phyloP scores from a whole-genome alignment of 2,888 invertebrate species.

The Capitulum mitella region DNA sequence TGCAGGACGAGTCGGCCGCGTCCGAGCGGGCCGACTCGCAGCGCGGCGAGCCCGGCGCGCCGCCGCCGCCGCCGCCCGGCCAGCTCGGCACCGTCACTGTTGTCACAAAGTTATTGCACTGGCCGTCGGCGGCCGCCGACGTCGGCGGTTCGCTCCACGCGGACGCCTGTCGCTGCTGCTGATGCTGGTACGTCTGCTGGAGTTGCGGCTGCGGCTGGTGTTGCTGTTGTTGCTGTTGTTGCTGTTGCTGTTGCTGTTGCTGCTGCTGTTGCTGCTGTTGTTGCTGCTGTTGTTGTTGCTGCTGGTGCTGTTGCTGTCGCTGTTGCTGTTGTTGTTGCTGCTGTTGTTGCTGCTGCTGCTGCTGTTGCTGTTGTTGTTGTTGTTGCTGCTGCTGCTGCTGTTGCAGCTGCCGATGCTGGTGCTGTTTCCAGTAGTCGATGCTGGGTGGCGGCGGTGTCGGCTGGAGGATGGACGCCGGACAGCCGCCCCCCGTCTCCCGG shows the following conservation, averaged over 20 bases:
- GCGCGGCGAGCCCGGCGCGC: slow-evolving; percentile 39
- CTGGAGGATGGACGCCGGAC: background rate
- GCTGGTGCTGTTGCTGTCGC: slow-evolving; percentile 28
- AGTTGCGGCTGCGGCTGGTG: slow-evolving; percentile 27
- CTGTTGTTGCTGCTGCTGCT: slow-evolving; percentile 26
- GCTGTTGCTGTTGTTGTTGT: slow-evolving; percentile 27
- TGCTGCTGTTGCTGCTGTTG: slow-evolving; percentile 29
- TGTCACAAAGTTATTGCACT: slow-evolving; percentile 7
- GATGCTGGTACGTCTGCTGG: background rate
- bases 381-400: slow-evolving; percentile 26
- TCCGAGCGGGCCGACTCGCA: slow-evolving; percentile 55
- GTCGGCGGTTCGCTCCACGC: slow-evolving; percentile 22
- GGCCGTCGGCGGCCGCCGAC: background rate
- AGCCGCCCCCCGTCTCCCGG: background rate
- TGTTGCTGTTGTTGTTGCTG: slow-evolving; percentile 30
- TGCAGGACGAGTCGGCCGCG: slow-evolving; percentile 53
- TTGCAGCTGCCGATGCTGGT: slow-evolving; percentile 25
- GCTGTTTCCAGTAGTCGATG: slow-evolving; percentile 19
- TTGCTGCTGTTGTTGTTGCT: slow-evolving; percentile 32
- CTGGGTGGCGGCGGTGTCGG: background rate
- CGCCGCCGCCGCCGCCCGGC: background rate
- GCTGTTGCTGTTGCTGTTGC: slow-evolving; percentile 29
- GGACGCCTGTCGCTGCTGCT: slow-evolving; percentile 25
- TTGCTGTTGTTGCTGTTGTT: slow-evolving; percentile 30
- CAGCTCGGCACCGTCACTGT: slow-evolving; percentile 5